phyloP scores from a whole-genome alignment of 2,113 vertebrate species.

The Phycodurus eques region DNA sequence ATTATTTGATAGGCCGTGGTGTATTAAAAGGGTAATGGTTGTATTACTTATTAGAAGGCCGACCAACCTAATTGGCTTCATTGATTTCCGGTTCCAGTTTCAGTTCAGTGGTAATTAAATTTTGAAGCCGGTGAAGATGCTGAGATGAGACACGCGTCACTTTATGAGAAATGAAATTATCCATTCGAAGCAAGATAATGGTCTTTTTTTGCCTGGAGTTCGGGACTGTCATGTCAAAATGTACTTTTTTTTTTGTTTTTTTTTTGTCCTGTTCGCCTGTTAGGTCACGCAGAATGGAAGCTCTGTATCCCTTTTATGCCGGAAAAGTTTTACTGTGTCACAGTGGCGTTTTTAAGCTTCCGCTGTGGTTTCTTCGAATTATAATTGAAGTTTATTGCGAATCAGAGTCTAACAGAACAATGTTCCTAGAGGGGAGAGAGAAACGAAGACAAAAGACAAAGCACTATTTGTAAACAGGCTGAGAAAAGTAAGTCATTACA shows the following conservation, averaged over 20 bases:
- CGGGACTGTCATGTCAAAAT: not conserved
- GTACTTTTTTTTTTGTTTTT: not conserved
- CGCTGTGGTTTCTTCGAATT: no score
- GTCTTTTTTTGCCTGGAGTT: not conserved
- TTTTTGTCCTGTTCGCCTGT: no score
- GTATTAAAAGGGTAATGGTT: constrained; percentile 47
- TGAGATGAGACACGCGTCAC: constrained; percentile 3
- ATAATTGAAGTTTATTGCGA: no score
- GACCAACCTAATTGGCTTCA: constrained; percentile 54
- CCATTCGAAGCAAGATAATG: not conserved
- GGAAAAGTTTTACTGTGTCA: no score
- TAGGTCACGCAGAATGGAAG: no score
- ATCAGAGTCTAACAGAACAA: no score
- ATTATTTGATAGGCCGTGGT: constrained; percentile 51
- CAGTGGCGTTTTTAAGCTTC: no score
- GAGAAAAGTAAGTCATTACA: no score
- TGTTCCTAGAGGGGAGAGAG: no score
- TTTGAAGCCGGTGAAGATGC: constrained; percentile 29
- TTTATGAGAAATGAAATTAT: constrained; percentile 20
- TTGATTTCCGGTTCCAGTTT: constrained; percentile 61
- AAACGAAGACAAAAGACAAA: no score
- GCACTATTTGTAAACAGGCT: no score
- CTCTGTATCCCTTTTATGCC: no score
- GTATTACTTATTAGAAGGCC: constrained; percentile 37
- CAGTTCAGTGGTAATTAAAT: constrained; percentile 51